Conservation (phyloP, 2,113 vertebrate genomes). For the Chionomys nivalis region DNA sequence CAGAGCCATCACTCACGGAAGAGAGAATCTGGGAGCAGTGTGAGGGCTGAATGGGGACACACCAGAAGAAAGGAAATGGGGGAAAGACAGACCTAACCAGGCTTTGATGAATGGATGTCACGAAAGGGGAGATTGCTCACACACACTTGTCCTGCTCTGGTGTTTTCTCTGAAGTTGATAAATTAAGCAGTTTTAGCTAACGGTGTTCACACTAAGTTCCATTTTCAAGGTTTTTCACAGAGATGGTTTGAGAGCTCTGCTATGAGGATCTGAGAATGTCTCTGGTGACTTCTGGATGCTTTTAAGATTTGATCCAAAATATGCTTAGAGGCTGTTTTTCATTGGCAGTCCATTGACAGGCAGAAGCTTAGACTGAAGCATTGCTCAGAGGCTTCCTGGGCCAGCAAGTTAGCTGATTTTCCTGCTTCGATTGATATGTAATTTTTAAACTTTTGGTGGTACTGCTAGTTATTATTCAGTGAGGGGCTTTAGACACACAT, state of each 20-base stretch:
- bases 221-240: background rate
- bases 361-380: background rate
- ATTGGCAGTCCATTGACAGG: background rate
- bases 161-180: background rate
- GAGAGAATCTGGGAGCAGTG: background rate
- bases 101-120: background rate
- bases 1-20: background rate
- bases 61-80: too few relatives aligned
- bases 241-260: too few relatives aligned
- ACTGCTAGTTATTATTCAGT: background rate
- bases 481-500: background rate
- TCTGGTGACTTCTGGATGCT: background rate
- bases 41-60: background rate
- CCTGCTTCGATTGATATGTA: background rate
- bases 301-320: background rate
- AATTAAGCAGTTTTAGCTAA: background rate
- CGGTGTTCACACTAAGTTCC: background rate
- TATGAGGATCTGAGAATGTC: background rate
- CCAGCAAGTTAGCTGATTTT: background rate
- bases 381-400: background rate
- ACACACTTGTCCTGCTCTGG: background rate
- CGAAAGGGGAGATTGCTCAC: background rate
- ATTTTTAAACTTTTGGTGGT: background rate
- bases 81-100: background rate
- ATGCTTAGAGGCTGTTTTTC: background rate